Evolutionary conservation across 2,888 invertebrate genomes (phyloP).

Genomic region (Sthenelais limicola): DNA sequence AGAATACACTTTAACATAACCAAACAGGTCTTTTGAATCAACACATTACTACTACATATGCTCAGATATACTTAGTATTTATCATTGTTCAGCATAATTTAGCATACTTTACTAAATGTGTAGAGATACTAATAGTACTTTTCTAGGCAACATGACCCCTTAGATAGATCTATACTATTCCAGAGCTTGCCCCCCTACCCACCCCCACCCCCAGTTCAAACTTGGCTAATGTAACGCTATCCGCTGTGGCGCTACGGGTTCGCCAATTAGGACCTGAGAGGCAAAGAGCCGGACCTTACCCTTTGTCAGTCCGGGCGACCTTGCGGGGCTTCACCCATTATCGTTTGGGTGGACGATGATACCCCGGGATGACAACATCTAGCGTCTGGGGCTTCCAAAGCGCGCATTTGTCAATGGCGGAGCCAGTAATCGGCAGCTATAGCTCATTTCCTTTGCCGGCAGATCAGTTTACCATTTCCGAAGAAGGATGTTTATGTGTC

Average conservation of each 20-base stretch:
- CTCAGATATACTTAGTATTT: too few relatives aligned
- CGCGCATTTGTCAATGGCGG: slow-evolving; percentile 34
- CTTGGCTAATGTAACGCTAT: slow-evolving; percentile 15
- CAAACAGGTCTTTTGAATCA: too few relatives aligned
- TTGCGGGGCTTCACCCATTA: slow-evolving; percentile 30
- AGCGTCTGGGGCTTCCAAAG: slow-evolving; percentile 14
- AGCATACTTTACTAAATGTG: too few relatives aligned
- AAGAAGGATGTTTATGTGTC: slow-evolving; percentile 13
- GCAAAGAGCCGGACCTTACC: slow-evolving; percentile 20
- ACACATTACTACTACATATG: too few relatives aligned
- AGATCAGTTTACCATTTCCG: slow-evolving; percentile 35
- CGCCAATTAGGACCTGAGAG: slow-evolving; percentile 10
- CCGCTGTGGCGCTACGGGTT: slow-evolving; percentile 8
- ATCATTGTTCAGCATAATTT: too few relatives aligned
- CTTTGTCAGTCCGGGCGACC: slow-evolving; percentile 12
- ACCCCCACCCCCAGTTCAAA: too few relatives aligned
- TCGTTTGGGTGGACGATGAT: not conserved
- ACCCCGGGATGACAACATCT: slow-evolving; percentile 13
- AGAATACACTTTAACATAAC: too few relatives aligned
- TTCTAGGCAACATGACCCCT: too few relatives aligned
- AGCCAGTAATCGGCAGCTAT: slow-evolving; percentile 17
- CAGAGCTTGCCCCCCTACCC: too few relatives aligned
- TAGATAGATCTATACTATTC: too few relatives aligned
- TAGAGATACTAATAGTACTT: too few relatives aligned
- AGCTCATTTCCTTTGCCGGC: slow-evolving; percentile 33